phyloP scores from a whole-genome alignment of 1,140 invertebrate genomes.

The Anadara kagoshimensis region DNA sequence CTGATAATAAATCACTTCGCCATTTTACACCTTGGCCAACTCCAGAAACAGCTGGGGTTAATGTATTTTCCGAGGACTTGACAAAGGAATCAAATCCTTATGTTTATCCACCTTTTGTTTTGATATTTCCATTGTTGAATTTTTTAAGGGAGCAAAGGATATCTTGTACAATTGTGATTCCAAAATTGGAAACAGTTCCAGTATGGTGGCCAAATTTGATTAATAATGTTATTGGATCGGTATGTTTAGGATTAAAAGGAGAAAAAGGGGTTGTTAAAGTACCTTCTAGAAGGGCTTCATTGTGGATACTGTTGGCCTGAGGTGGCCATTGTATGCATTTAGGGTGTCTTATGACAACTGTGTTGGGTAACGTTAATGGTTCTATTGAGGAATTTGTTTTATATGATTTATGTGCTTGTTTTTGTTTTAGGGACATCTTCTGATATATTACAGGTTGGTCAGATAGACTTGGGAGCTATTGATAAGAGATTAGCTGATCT shows the following conservation, averaged over 20 bases:
- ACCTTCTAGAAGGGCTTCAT: slow-evolving; percentile 22
- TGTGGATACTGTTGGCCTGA: slow-evolving; percentile 13
- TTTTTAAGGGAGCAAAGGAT: not conserved
- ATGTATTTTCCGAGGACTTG: slow-evolving; percentile 19
- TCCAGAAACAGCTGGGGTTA: slow-evolving; percentile 14
- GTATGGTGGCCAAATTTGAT: slow-evolving; percentile 23
- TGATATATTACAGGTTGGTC: slow-evolving; percentile 2
- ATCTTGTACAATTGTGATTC: slow-evolving; percentile 13
- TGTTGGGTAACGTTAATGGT: not conserved
- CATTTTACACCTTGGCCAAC: slow-evolving; percentile 2
- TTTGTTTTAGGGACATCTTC: not conserved
- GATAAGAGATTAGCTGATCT: slow-evolving; percentile 7
- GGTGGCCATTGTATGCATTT: slow-evolving; percentile 25
- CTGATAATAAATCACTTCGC: not conserved
- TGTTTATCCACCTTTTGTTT: slow-evolving; percentile 27
- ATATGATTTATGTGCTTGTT: not conserved
- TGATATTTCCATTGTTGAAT: slow-evolving; percentile 7
- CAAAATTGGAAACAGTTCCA: slow-evolving; percentile 2
- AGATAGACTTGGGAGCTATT: not conserved
- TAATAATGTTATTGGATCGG: not conserved
- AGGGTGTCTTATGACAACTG: slow-evolving; percentile 12
- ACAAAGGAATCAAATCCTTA: slow-evolving; percentile 15
- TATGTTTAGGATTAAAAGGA: slow-evolving; percentile 6
- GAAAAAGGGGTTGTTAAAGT: slow-evolving; percentile 17
- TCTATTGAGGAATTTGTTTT: not conserved